Base-by-base conservation (phyloP, 2,888 invertebrate genomes). In the Eledona agricola region DNA sequence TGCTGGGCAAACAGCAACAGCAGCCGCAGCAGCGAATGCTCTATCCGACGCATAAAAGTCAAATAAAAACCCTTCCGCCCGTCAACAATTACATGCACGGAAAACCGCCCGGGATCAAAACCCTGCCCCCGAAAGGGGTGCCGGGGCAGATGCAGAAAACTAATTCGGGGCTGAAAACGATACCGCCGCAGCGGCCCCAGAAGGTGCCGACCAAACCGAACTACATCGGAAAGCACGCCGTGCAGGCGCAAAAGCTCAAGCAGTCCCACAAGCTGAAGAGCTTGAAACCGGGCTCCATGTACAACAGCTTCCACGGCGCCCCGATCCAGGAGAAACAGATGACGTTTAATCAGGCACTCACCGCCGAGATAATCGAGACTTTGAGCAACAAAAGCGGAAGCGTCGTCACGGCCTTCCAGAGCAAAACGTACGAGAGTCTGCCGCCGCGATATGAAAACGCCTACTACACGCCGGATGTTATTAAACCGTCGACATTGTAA, bases 361-460 rank as follows among this genome's bases (percentile, higher is more conserved):
- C 84, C 1, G 84, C 83, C 12, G 83, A 84, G 67, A 84, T 84
- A 62, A 72, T 84, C 58, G 83, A 84, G 63, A 83, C 83, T 16
- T 73, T 79, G 53, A 81, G 81, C 63, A 78, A 81, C 43, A 78
- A 77, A 60, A 79, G 78, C 59, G 71, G 77, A 3, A 35, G 15
- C 15, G 23, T 51, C 10, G 23, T 6, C 5, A 77, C 79, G 31
- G 80, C 80, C 78, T 70, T 80, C 49, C 79, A 80, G 58, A 79
- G 78, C 60, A 81, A 80, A 2, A 80, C 80, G 58, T 77, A 81
- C 9, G 74, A 78, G 60, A 79, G 80, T 5, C 74, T 77, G 19
- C 80, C 81, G 55, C 79, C 80, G 5, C 51, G 70, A 31, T 70
- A 68, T 32, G 66, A 69, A 38, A 64, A 57, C 34, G 67, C 67